Base-by-base conservation (phyloP, 1,140 invertebrate species). In the Parapsyche elsis region DNA sequence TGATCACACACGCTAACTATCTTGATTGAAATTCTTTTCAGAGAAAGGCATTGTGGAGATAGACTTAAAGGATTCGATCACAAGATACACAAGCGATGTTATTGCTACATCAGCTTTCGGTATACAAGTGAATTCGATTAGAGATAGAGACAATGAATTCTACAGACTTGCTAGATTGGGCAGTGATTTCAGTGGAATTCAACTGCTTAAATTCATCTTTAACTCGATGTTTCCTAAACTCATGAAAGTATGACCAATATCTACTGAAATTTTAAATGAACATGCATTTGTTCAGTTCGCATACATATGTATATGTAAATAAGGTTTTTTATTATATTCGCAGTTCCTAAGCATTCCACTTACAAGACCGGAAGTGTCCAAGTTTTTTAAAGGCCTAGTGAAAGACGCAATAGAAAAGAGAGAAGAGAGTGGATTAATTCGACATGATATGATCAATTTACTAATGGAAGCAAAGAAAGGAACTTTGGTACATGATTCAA, bases 401-500 rank as follows among this genome's bases (percentile, higher is more conserved):
- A 81, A 76, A 21, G 64, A 67, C 9, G 84, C 83, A 0, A 84
- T 89, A 1, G 75, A 83, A 38, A 75, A 57, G 10, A 78, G 88
- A 59, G 85, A 87, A 78, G 71, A 83, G 70, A 80, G 86, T 44
- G 82, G 83, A 0, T 86, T 87, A 30, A 81, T 84, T 71, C 80
- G 88, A 7, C 88, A 85, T 0, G 89, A 90, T 84, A 86, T 90
- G 85, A 84, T 90, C 5, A 86, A 90, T 71, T 57, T 90, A 5
- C 84, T 90, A 82, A 86, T 89, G 73, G 84, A 87, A 67, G 86
- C 87, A 0, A 82, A 81, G 74, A 80, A 84, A 76, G 85, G 85
- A 7, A 74, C 81, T 57, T 76, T 83, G 23, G 81, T 78, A 77
- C 74, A 84, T 61, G 82, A 84, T 71, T 16, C 73, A 1, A 16